Conservation (phyloP, 2,797 vertebrate species). For the Mastacembelus armatus region DNA sequence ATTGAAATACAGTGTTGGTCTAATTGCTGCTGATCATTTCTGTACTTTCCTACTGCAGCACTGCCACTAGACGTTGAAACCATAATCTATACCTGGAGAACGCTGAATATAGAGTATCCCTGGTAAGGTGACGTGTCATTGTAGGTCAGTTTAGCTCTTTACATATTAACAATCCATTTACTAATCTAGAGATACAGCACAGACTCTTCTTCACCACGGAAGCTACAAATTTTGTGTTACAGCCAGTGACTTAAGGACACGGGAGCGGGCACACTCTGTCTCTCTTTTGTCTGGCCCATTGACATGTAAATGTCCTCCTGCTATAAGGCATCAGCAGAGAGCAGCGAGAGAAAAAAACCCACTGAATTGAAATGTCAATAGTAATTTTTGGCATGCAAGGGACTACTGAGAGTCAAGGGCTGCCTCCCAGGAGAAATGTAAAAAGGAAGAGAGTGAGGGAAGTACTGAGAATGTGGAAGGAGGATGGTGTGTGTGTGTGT, state of each 20-base stretch:
- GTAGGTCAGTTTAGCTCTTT: neutral
- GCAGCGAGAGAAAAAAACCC: slow-evolving; percentile 77
- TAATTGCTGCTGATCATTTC: neutral
- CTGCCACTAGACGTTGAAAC: neutral
- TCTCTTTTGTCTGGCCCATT: slow-evolving; percentile 86
- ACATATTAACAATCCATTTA: slow-evolving; percentile 42
- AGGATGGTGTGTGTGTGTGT: slow-evolving; percentile 29
- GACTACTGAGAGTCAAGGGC: slow-evolving; percentile 84
- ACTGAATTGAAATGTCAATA: slow-evolving; percentile 95
- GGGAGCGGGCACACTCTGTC: slow-evolving; percentile 56
- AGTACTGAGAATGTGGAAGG: slow-evolving; percentile 51
- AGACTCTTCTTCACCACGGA: slow-evolving; percentile 36
- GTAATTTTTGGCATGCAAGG: slow-evolving; percentile 90
- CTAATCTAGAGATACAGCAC: slow-evolving; percentile 24
- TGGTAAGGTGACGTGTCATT: neutral
- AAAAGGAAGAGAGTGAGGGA: slow-evolving; percentile 63
- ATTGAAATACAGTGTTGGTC: too few relatives aligned
- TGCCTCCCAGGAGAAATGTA: slow-evolving; percentile 76
- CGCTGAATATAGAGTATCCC: neutral
- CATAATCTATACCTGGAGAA: neutral
- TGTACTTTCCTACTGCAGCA: too few relatives aligned
- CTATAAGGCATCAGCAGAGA: slow-evolving; percentile 85
- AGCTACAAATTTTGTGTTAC: slow-evolving; percentile 49
- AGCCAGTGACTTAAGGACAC: slow-evolving; percentile 76
- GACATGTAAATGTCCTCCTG: slow-evolving; percentile 86